A percentile compares a stretch with the other conserved stretches of the same genome.
Conservation (phyloP, 2,888 invertebrate genomes). For the Capitulum mitella region DNA sequence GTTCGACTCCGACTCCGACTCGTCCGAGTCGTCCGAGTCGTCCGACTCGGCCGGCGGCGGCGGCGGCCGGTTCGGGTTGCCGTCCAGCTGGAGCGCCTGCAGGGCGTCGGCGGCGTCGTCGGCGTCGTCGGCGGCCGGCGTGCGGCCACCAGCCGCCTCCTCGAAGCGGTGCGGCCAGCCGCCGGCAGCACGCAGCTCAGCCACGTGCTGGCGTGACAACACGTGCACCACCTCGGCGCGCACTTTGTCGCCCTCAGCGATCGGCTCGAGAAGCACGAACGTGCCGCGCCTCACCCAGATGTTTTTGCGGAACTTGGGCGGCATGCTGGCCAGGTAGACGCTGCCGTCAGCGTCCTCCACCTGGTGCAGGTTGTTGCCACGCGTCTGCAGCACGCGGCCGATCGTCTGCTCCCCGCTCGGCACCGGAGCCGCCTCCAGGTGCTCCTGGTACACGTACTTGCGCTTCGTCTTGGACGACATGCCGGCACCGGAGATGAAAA, state of each 20-base stretch:
- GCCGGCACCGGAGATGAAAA: too few relatives aligned
- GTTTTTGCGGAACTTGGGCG: slow-evolving; percentile 81
- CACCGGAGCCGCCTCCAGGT: slow-evolving; percentile 55
- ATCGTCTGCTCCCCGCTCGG: slow-evolving; percentile 68
- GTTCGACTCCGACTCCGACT: not conserved
- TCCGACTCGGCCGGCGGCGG: not conserved
- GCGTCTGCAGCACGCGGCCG: slow-evolving; percentile 64
- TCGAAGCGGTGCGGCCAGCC: slow-evolving; percentile 62
- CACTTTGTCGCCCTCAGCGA: slow-evolving; percentile 80
- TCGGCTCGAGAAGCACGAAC: slow-evolving; percentile 79
- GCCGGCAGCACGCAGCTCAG: slow-evolving; percentile 67
- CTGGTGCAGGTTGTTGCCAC: slow-evolving; percentile 82
- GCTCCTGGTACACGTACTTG: slow-evolving; percentile 64
- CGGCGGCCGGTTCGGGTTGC: not conserved
- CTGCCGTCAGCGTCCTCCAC: slow-evolving; percentile 59
- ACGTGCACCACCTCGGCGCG: slow-evolving; percentile 73
- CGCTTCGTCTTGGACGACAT: slow-evolving; percentile 62
- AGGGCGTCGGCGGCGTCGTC: slow-evolving; percentile 45
- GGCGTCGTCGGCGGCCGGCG: slow-evolving; percentile 59
- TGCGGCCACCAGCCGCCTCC: slow-evolving; percentile 82
- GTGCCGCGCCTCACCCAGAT: slow-evolving; percentile 90
- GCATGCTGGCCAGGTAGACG: slow-evolving; percentile 83
- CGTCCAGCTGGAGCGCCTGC: not conserved
- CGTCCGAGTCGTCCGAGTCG: not conserved
- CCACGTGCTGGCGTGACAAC: slow-evolving; percentile 53